Conservation (phyloP, 2,888 invertebrate genomes). For the Teleogryllus oceanicus region DNA sequence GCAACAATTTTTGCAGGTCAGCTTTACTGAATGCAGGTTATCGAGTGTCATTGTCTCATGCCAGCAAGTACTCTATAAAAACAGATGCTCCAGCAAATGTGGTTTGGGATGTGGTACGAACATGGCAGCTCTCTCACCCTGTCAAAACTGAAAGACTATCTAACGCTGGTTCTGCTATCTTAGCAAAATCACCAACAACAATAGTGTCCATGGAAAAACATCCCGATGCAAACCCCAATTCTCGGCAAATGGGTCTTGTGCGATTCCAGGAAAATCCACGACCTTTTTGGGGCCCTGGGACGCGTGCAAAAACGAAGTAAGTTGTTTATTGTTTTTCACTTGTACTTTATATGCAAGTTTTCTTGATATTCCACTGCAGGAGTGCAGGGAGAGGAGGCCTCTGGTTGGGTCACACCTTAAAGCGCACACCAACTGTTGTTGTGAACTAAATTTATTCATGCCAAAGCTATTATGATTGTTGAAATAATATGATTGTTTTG, state of each 20-base stretch:
- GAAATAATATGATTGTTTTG: too few relatives aligned
- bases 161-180: conserved; percentile 48
- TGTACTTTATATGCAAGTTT: not conserved
- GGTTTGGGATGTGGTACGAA: conserved; percentile 88
- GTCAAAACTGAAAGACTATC: conserved; percentile 59
- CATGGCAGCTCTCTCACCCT: conserved; percentile 71
- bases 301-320: conserved; percentile 73
- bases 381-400: too few relatives aligned
- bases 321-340: conserved; percentile 40
- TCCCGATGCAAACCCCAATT: conserved; percentile 74
- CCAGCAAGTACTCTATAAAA: conserved; percentile 81
- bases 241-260: conserved; percentile 66
- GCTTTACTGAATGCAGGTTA: conserved; percentile 87
- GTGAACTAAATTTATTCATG: not conserved
- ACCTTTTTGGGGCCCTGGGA: conserved; percentile 89
- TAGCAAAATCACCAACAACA: conserved; percentile 53
- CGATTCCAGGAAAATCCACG: conserved; percentile 86
- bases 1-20: conserved; percentile 60
- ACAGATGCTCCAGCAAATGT: conserved; percentile 82
- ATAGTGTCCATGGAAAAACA: conserved; percentile 57
- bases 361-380: too few relatives aligned
- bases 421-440: too few relatives aligned
- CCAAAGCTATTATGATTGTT: too few relatives aligned
- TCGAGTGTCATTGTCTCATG: conserved; percentile 88
- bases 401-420: too few relatives aligned